phyloP scores from a whole-genome alignment of 2,888 invertebrate species.

The Dryobotodes eremita region DNA sequence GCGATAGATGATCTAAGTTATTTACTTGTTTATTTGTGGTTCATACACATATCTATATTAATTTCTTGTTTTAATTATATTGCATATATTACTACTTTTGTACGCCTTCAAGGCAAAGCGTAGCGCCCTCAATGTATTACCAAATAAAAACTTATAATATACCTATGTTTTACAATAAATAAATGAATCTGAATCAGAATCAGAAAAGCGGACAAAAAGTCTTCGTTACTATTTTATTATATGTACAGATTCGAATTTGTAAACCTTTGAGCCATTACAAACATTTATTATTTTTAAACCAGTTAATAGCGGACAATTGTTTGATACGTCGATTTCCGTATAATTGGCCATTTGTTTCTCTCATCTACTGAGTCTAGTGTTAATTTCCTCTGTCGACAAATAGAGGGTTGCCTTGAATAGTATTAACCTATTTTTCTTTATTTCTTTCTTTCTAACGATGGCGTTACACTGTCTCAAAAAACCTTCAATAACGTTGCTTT shows the following conservation, averaged over 20 bases:
- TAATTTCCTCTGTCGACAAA: slow-evolving; percentile 51
- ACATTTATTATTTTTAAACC: slow-evolving; percentile 3
- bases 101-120: too few relatives aligned
- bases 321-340: slow-evolving; percentile 10
- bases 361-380: slow-evolving; percentile 5
- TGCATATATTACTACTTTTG: too few relatives aligned
- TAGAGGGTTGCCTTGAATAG: slow-evolving; percentile 32
- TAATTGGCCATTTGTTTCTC: slow-evolving; percentile 42
- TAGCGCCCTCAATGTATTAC: too few relatives aligned
- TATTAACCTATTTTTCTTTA: background rate
- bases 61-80: too few relatives aligned
- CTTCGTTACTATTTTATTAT: too few relatives aligned
- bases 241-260: background rate
- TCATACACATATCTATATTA: too few relatives aligned
- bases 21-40: too few relatives aligned
- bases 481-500: background rate
- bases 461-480: background rate
- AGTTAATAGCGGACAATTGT: background rate
- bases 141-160: too few relatives aligned
- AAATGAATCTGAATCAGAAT: too few relatives aligned
- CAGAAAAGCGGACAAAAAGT: too few relatives aligned
- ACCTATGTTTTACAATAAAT: too few relatives aligned
- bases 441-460: background rate
- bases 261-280: background rate
- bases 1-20: too few relatives aligned